Base-by-base conservation (phyloP, 2,113 vertebrate genomes). In the Chaetura pelagica region DNA sequence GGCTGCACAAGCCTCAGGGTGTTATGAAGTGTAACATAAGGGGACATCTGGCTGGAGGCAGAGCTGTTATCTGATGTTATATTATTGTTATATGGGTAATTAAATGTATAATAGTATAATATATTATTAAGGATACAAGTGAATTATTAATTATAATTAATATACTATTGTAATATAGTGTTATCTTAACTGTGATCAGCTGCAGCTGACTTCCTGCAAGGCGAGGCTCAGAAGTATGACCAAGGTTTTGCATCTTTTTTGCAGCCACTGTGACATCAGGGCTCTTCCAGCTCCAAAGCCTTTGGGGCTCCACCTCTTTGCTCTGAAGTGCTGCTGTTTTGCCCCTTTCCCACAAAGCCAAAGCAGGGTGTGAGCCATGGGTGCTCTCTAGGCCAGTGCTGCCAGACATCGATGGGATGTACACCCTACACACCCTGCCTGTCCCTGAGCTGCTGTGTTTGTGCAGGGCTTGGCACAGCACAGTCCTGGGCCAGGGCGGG, bases 381-480 rank as follows among this genome's bases (percentile, higher is more conserved):
- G 27, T 24, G 73, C 30, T 77, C 87, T 77, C 34, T 17, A 8
- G 86, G 74, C 35, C 48, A 42, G 40, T 42, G 12, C 40, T 42
- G 10, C 26, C 22, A 24, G 13, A 5, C 44, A 16, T 34, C 6
- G 5, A 10, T 7, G 20, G 40, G 52, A 80, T 89, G 61, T 9
- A 2, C 48, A 1, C 18, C 2, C 3, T 10, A 1, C 6, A 1
- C 2, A 18, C 12, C 1, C 38, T 29, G 35, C 44, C 44, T 21
- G 5, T 4, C 48, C 30, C 59, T 6, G 51, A 49, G 72, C 35
- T 1, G 1, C 62, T 22, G 35, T 0, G 0, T 9, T 11, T 8
- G 62, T 12, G 68, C 40, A 4, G 51, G 8, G 59, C 78, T n/a
- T 15, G 26, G 61, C 80, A 21, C 82, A 5, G 54, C 0, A 1